Base-by-base conservation (phyloP, 1,140 invertebrate species). In the Ceratina australensis region DNA sequence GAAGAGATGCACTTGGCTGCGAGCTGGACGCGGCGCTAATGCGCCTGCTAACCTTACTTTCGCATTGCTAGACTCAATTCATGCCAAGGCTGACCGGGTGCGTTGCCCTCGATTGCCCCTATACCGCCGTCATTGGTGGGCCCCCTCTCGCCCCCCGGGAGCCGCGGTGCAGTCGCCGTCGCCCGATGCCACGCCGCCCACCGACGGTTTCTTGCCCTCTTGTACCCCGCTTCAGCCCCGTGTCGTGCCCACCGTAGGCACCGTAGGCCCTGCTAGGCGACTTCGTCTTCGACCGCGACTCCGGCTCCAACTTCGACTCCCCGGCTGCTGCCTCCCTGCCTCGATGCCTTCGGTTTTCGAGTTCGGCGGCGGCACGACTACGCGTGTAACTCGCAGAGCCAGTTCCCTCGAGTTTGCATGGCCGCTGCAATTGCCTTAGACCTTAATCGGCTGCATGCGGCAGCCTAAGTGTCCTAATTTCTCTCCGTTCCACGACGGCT, bases 11-110 rank as follows among this genome's bases (percentile, higher is more conserved):
- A 80, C 72, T 81, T 64, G 80, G 77, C 59, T 74, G 83, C 79
- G 50, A 74, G 72, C 66, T 49, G 84, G 82, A 80, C 80, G 81
- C 79, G 82, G 83, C 82, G 87, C 80, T 72, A 86, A 83, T 81
- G 82, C 78, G 84, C 80, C 79, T 84, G 89, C 87, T 87, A 90
- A 89, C 90, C 90, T 91, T 89, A 92, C 90, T 92, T 91, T 91
- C 90, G 90, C 89, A 91, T 91, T 92, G 91, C 91, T 92, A 92
- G 91, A 92, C 90, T 92, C 91, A 91, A 91, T 92, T 92, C 91
- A 91, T 92, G 91, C 91, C 91, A 92, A 92, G 91, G 91, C 91
- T 92, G 91, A 91, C 89, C 86, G 91, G 90, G 91, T 92, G 91
- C 91, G 91, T 92, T 92, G 91, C 91, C 91, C 91, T 91, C 91